phyloP scores from a whole-genome alignment of 64 coral and sea anemone genomes.

The Dendrophyllia cribrosa region DNA sequence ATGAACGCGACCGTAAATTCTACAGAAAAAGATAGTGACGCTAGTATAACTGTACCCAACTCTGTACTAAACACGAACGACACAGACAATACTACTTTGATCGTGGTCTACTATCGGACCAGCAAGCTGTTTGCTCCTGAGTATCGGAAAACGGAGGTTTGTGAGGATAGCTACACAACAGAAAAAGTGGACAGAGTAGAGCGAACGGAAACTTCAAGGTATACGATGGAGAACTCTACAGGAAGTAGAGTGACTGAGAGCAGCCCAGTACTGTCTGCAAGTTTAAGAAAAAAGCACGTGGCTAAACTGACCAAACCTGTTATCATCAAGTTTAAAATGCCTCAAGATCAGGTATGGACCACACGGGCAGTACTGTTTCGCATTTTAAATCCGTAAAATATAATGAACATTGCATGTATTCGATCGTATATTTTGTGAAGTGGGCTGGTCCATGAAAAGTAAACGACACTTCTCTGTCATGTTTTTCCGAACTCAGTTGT shows the following conservation, averaged over 20 bases:
- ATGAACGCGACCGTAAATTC: conserved; percentile 66
- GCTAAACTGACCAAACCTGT: conserved; percentile 74
- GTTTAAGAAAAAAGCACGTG: conserved; percentile 73
- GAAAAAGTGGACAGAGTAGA: conserved; percentile 30
- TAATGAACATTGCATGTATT: too few relatives aligned
- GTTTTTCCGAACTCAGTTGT: too few relatives aligned
- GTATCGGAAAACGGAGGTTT: conserved; percentile 64
- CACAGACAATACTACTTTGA: conserved; percentile 69
- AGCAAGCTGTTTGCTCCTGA: conserved; percentile 85
- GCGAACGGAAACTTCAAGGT: neutral
- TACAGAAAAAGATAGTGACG: conserved; percentile 30
- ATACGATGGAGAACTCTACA: conserved; percentile 50
- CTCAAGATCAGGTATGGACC: conserved; percentile 66
- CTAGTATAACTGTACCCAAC: conserved; percentile 57
- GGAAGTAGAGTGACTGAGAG: conserved; percentile 62
- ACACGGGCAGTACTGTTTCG: neutral
- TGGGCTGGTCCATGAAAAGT: too few relatives aligned
- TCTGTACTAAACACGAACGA: conserved; percentile 39
- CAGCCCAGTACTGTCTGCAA: conserved; percentile 77
- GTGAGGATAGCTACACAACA: conserved; percentile 62
- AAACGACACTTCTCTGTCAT: too few relatives aligned
- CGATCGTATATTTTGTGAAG: too few relatives aligned
- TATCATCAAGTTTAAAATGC: conserved; percentile 80
- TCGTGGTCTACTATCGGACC: conserved; percentile 93
- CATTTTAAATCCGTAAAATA: too few relatives aligned